Evolutionary conservation across 2,113 vertebrate genomes (phyloP), one percentile per base, ranked within the genome.

Genomic region (Lophotis ruficrista): DNA sequence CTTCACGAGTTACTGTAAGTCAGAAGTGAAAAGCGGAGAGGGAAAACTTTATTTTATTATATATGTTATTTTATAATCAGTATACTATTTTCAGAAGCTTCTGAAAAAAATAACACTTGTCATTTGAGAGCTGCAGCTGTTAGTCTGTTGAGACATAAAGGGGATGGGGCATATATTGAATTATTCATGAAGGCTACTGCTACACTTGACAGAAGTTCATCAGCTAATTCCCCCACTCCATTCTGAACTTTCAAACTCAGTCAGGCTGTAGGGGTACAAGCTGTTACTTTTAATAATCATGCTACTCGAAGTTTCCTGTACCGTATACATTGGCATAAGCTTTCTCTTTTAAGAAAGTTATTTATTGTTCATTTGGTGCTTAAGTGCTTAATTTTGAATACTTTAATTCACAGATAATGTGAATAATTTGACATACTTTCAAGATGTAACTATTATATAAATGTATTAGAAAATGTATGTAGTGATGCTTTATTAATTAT

Each of bases 181-280:
- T 97, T 91, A 97, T 95, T 96, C 94, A 94, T 96, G 81, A 91
- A 95, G 91, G 73, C 69, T 91, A 95, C 87, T 96, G 91, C 84
- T 89, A 41, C n/a, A 89, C 83, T 85, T 95, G 81, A 96, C 83
- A 92, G 89, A 96, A 96, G 89, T 96, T 96, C 91, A 96, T 72
- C 93, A 96, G 89, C 73, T 96, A 96, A 94, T 97, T 94, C 65
- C 91, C 72, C 84, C 35, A 72, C 73, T 96, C 70, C 35, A 64
- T 96, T 92, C 85, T 87, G 73, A 96, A 93, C 87, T 96, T 94
- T 83, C 35, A 62, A 71, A 94, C 60, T 94, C 18, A 2, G 50
- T 89, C 77, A 87, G 69, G 65, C 53, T 87, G 60, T 50, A 84
- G 65, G 33, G 85, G 50, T 89, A 89, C 83, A 93, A 94, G 87